phyloP scores from a whole-genome alignment of 2,113 vertebrate genomes.

The Leuciscus idus region DNA sequence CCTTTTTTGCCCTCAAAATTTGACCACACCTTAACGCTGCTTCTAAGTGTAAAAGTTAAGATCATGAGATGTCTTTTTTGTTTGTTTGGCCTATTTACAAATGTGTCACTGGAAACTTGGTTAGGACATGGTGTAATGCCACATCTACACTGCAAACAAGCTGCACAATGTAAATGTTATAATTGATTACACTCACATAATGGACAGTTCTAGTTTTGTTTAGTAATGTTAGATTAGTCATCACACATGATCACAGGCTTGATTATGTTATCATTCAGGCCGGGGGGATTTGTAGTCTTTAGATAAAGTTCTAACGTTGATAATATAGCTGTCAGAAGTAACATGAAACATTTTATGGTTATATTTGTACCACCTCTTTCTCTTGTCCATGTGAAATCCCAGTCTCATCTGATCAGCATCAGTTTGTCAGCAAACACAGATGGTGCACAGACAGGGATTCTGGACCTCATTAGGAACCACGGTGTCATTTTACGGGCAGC shows the following conservation, averaged over 20 bases:
- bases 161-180: background rate
- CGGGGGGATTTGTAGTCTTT: background rate
- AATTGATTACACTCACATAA: background rate
- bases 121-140: too few relatives aligned
- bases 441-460: conserved; percentile 14
- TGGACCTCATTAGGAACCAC: conserved; percentile 14
- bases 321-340: conserved; percentile 16
- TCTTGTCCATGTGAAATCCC: background rate
- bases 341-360: background rate
- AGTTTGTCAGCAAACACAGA: conserved; percentile 10
- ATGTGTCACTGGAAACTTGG: background rate
- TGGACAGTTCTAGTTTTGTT: background rate
- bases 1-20: too few relatives aligned
- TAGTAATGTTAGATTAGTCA: background rate
- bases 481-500: conserved; percentile 1
- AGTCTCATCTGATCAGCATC: background rate
- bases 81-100: background rate
- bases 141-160: background rate
- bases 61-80: too few relatives aligned
- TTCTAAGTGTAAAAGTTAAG: too few relatives aligned
- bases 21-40: too few relatives aligned
- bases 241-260: background rate
- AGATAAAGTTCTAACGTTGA: background rate
- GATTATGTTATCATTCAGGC: background rate
- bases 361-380: background rate